phyloP scores from a whole-genome alignment of 2,113 vertebrate species.

The Leiothrix lutea region DNA sequence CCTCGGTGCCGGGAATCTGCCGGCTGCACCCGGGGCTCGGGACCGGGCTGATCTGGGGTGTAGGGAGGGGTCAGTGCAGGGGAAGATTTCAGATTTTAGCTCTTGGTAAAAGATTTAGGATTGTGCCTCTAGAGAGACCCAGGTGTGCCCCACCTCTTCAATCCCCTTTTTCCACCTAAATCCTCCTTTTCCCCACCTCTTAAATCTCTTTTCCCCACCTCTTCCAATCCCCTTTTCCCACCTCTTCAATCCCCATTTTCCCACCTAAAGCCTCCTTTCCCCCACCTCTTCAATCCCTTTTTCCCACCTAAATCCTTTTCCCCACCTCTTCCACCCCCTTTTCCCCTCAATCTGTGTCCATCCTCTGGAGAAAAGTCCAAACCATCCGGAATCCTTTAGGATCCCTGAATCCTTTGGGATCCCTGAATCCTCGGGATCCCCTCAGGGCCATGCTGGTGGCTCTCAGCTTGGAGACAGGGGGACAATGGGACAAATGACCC shows the following conservation, averaged over 20 bases:
- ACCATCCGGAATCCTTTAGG: not conserved
- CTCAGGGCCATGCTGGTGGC: no score
- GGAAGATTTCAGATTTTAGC: no score
- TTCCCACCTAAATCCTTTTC: not conserved
- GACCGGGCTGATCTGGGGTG: no score
- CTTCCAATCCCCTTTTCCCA: not conserved
- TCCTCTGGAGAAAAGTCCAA: not conserved
- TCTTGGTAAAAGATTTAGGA: no score
- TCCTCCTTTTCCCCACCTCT: not conserved
- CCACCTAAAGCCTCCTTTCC: no score
- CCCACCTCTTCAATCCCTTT: not conserved
- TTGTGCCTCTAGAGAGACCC: not conserved
- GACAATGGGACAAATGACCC: accelerated
- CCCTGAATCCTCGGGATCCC: not conserved
- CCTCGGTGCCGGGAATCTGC: no score
- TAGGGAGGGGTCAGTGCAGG: no score
- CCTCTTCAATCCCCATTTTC: not conserved
- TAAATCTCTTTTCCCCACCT: not conserved
- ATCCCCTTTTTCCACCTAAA: not conserved
- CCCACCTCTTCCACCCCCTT: not conserved
- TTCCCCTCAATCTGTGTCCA: not conserved
- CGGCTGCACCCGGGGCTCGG: no score
- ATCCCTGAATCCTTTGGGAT: not conserved
- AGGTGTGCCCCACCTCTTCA: accelerated
- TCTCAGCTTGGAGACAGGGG: not conserved